Base-by-base conservation (phyloP, 2,113 vertebrate genomes). In the Heteronetta atricapilla region DNA sequence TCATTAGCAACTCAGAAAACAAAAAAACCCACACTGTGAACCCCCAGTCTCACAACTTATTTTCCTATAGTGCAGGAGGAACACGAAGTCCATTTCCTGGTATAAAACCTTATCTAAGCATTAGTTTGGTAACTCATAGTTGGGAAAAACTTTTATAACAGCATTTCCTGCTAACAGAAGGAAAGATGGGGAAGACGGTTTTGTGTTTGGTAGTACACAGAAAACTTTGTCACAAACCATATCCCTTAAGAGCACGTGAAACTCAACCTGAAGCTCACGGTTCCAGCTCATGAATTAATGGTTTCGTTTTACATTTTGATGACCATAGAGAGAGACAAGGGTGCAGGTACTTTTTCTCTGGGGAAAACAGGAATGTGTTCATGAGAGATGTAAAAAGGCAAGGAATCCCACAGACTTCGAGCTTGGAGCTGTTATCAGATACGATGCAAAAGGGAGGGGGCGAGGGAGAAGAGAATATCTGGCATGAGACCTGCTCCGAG, bases 361-460 rank as follows among this genome's bases (percentile, higher is more conserved):
- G 53, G 44, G 90, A 96, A 93, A 97, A 75, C 90, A 21, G 80
- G 64, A 9, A 38, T 90, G 94, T 89, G 95, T 66, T 94, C 73
- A 20, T 21, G 1, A 68, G 34, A 75, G 55, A 72, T 0, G 8
- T 75, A 74, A 53, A 74, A 53, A 62, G 46, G 52, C 14, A 20
- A 70, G 52, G 69, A 85, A 81, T 76, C 48, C 87, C 78, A 42
- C 50, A 40, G 62, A 13, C 42, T 18, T 28, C 38, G 9, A n/a
- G 36, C 60, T 64, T 36, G 69, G 31, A 38, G 75, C 60, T 42
- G 84, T 85, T 94, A 83, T 72, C 95, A 95, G 95, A 85, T 64
- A 46, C 3, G 26, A 64, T 26, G 42, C 72, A 46, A 70, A 63
- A 68, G 66, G 75, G 59, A 76, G 63, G 74, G 59, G 38, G 42